Evolutionary conservation across 2,113 vertebrate species (phyloP).

Genomic region (Chaetodon auriga): DNA sequence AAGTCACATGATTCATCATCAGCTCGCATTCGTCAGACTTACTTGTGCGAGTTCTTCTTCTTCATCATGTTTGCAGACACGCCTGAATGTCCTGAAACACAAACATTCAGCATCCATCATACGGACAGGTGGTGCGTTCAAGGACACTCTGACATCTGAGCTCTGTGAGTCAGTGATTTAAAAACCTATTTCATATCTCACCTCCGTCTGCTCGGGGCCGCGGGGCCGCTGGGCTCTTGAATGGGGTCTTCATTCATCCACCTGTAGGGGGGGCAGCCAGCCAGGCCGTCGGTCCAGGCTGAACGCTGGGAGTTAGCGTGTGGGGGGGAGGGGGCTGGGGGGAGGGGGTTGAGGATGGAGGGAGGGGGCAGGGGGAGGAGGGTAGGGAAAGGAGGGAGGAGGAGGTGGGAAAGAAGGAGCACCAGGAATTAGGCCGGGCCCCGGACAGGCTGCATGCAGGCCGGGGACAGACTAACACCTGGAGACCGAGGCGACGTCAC

Average conservation of each 20-base stretch:
- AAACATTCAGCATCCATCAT: background rate
- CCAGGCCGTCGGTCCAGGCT: slow-evolving; percentile 87
- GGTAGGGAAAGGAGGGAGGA: slow-evolving; percentile 63
- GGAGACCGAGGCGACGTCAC: slow-evolving; percentile 29
- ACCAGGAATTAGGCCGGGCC: slow-evolving; percentile 60
- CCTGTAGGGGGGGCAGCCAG: slow-evolving; percentile 87
- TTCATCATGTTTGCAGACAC: slow-evolving; percentile 97
- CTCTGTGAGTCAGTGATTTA: background rate
- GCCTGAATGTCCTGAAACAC: slow-evolving; percentile 91
- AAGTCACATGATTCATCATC: too few relatives aligned
- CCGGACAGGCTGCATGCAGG: slow-evolving; percentile 50
- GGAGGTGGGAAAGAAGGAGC: slow-evolving; percentile 39
- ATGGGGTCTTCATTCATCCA: slow-evolving; percentile 99
- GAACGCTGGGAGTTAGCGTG: slow-evolving; percentile 71
- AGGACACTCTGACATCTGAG: background rate
- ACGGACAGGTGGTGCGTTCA: background rate
- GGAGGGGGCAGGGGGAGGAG: slow-evolving; percentile 8
- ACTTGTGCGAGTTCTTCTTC: slow-evolving; percentile 97
- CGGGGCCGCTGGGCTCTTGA: slow-evolving; percentile 93
- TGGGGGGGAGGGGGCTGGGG: background rate
- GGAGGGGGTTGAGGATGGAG: background rate
- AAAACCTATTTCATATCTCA: slow-evolving; percentile 64
- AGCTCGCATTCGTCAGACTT: slow-evolving; percentile 60
- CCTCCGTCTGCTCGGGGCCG: slow-evolving; percentile 92
- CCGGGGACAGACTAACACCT: slow-evolving; percentile 41